These are phyloP conservation scores for Drosophila recens DNA, from an alignment of 2,888 invertebrate species.

Conservation along the genomic window DNA sequence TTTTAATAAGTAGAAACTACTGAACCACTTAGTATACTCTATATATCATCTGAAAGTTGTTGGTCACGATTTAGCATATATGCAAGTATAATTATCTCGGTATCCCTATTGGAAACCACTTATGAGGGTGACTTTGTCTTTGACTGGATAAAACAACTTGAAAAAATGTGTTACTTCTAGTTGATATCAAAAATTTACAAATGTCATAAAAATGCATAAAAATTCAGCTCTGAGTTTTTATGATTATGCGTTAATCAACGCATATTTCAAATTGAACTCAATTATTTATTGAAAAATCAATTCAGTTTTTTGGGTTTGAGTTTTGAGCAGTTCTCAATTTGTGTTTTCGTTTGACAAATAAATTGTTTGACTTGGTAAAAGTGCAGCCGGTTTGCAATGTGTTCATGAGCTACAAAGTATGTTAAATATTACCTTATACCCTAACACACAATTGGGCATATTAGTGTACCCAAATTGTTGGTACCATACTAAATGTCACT, in stretches of 20 bases:
- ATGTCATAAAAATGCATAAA: background rate
- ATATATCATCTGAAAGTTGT: background rate
- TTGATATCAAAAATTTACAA: background rate
- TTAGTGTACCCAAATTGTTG: background rate
- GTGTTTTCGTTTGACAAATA: conserved; percentile 6
- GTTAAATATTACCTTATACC: conserved; percentile 34
- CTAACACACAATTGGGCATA: conserved; percentile 8
- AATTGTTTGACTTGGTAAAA: conserved; percentile 32
- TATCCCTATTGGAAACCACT: background rate
- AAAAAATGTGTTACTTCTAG: background rate
- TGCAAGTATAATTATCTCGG: background rate
- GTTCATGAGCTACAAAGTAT: conserved; percentile 55
- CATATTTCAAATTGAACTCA: background rate
- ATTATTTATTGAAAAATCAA: conserved; percentile 10
- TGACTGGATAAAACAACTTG: background rate
- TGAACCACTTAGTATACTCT: background rate
- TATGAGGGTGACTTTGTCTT: background rate
- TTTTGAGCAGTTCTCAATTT: conserved; percentile 1
- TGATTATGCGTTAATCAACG: background rate
- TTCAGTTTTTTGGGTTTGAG: background rate
- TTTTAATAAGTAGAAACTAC: no score
- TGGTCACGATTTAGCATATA: background rate
- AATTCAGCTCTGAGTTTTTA: background rate
- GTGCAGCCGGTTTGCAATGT: conserved; percentile 46
- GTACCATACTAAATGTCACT: background rate